Conservation (phyloP, 2,113 vertebrate genomes). For the Dasyornis broadbenti region DNA sequence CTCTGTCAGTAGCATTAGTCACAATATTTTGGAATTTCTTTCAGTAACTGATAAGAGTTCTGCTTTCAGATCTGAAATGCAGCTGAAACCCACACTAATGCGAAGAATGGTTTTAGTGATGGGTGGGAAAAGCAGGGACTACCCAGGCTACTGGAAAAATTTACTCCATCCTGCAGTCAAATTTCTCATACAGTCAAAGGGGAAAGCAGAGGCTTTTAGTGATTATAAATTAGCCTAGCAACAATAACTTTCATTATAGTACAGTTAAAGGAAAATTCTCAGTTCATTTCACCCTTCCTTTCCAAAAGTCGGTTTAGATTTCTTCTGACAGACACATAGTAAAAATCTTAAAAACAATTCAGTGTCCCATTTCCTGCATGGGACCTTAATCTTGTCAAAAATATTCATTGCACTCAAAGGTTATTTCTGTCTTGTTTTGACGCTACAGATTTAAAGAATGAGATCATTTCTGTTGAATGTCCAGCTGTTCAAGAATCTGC, state of each 20-base stretch:
- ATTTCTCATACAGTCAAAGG: not conserved
- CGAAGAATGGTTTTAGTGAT: not conserved
- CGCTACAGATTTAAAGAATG: slow-evolving; percentile 7
- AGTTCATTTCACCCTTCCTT: not conserved
- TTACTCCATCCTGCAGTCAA: not conserved
- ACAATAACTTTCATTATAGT: not conserved
- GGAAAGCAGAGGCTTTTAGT: not conserved
- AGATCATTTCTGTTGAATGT: slow-evolving; percentile 27
- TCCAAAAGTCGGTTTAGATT: not conserved
- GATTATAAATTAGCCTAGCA: not conserved
- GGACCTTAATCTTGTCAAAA: not conserved
- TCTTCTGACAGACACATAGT: not conserved
- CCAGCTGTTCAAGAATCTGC: slow-evolving; percentile 19
- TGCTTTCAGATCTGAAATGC: not conserved
- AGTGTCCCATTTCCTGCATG: not conserved
- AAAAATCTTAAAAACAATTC: not conserved
- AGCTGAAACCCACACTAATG: not conserved
- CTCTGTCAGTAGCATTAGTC: not conserved
- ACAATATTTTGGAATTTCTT: not conserved
- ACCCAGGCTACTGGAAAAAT: not conserved
- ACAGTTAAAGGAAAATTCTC: not conserved
- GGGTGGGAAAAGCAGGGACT: not conserved
- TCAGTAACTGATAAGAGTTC: not conserved
- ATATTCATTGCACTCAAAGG: not conserved
- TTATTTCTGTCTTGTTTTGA: slow-evolving; percentile 54